phyloP scores from a whole-genome alignment of 2,888 invertebrate species.

The Limnephilus marmoratus region DNA sequence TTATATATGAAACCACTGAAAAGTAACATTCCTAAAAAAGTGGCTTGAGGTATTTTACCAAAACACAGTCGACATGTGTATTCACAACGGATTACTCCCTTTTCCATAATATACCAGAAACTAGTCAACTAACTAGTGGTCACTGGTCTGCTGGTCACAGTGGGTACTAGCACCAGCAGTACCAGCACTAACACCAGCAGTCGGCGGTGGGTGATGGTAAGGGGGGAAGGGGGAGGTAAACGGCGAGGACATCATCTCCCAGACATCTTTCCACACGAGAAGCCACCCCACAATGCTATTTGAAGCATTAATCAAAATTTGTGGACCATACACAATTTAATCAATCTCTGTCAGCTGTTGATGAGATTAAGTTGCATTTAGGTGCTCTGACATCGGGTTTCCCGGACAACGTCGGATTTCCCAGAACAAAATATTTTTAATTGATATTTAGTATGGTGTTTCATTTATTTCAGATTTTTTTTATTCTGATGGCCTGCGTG shows the following conservation, averaged over 20 bases:
- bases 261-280: conserved; percentile 38
- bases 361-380: neutral
- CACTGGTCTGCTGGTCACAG: neutral
- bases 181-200: too few species aligned
- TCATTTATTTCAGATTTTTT: too few species aligned
- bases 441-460: too few species aligned
- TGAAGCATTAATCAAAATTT: neutral
- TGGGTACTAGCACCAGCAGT: neutral
- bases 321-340: neutral
- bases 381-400: too few species aligned
- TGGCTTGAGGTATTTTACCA: too few species aligned
- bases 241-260: conserved; percentile 32
- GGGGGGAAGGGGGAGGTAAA: neutral
- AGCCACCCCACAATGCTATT: neutral
- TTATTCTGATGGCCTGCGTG: too few species aligned
- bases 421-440: too few species aligned
- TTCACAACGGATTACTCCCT: too few species aligned
- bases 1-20: too few species aligned
- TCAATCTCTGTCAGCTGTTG: neutral
- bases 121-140: neutral
- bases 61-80: too few species aligned
- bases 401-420: too few species aligned
- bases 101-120: neutral
- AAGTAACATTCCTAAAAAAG: too few species aligned
- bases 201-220: neutral